These are phyloP conservation scores for Hypotaenidia philippensis DNA, from an alignment of 2,797 vertebrate genomes.

Conservation along the genomic window DNA sequence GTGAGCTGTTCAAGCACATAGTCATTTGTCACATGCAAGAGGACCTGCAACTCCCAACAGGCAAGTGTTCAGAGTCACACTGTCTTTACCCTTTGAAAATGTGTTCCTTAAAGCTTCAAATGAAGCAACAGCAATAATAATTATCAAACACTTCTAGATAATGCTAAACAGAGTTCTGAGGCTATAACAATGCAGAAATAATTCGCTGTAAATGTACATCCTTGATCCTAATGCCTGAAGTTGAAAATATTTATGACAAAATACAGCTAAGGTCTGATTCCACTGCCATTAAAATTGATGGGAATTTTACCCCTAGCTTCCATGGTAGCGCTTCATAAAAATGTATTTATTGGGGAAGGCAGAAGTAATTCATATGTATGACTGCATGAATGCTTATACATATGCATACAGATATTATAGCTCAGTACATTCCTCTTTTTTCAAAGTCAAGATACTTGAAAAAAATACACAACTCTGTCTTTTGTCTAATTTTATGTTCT, in stretches of 20 bases:
- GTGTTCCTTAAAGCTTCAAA: background rate
- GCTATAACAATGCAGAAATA: background rate
- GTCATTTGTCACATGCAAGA: background rate
- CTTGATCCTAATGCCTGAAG: background rate
- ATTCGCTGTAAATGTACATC: constrained; percentile 4
- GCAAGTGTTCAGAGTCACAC: background rate
- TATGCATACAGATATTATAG: background rate
- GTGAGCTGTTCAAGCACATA: background rate
- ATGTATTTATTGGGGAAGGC: constrained; percentile 5
- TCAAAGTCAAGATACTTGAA: background rate
- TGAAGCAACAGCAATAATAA: background rate
- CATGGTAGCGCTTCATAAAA: constrained; percentile 9
- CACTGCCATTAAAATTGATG: constrained; percentile 7
- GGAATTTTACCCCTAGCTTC: constrained; percentile 1
- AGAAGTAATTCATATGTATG: constrained; percentile 32
- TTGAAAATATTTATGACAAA: constrained; percentile 18
- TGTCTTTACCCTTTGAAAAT: background rate
- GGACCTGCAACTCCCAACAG: background rate
- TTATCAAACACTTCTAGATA: background rate
- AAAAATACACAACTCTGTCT: background rate
- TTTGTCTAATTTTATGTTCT: background rate
- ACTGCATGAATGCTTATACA: background rate
- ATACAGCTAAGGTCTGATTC: background rate
- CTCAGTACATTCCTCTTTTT: background rate
- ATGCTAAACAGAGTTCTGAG: background rate